A percentile compares a stretch with the other conserved stretches of the same genome.
phyloP scores from a whole-genome alignment of 2,797 vertebrate species.

The Spatula versicolor region DNA sequence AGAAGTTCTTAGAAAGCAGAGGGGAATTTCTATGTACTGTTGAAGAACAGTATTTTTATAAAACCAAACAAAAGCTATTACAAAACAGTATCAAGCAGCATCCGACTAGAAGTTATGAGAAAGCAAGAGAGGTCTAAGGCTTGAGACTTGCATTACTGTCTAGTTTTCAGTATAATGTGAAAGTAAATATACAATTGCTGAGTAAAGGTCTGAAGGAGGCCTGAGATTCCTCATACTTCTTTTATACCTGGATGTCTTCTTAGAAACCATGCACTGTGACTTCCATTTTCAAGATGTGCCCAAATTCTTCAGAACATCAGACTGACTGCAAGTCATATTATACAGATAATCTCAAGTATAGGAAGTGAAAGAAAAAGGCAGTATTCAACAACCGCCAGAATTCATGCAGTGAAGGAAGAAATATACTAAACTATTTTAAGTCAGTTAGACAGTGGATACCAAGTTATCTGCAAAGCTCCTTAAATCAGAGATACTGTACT shows the following conservation, averaged over 20 bases:
- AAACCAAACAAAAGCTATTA: neutral
- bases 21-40: neutral
- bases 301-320: neutral
- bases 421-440: neutral
- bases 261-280: neutral
- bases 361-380: neutral
- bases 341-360: neutral
- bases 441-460: neutral
- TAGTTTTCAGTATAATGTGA: neutral
- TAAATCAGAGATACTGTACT: neutral
- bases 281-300: neutral
- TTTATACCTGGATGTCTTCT: neutral
- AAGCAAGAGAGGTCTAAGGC: neutral
- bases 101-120: neutral
- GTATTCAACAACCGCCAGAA: neutral
- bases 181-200: neutral
- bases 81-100: neutral
- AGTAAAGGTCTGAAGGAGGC: neutral
- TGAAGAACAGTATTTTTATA: neutral
- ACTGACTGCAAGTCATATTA: neutral
- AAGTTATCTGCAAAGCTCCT: neutral
- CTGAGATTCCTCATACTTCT: neutral
- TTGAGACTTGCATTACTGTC: neutral
- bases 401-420: neutral
- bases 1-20: no score